These are phyloP conservation scores for Solen grandis DNA, from an alignment of 1,140 invertebrate genomes.

Conservation along the genomic window DNA sequence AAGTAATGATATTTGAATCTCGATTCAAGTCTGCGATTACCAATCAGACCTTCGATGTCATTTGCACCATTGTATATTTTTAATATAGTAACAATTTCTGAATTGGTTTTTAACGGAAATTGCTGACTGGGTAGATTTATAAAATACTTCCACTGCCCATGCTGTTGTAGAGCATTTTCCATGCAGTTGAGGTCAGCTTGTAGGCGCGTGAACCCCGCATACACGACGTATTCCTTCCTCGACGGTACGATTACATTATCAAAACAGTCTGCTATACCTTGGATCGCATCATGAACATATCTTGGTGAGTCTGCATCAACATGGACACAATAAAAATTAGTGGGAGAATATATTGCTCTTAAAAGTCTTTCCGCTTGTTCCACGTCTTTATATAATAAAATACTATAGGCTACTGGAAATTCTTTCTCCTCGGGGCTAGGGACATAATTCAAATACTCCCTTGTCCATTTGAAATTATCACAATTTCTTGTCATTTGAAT, in stretches of 20 bases:
- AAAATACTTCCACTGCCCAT: constrained; percentile 71
- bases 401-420: constrained; percentile 68
- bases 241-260: constrained; percentile 70
- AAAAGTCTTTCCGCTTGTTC: constrained; percentile 70
- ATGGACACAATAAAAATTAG: constrained; percentile 76
- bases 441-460: constrained; percentile 66
- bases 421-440: constrained; percentile 45
- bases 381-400: constrained; percentile 63
- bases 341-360: constrained; percentile 70
- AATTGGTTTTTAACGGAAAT: constrained; percentile 73
- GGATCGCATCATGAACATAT: constrained; percentile 57
- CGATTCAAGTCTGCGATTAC: constrained; percentile 22
- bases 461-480: constrained; percentile 62
- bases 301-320: constrained; percentile 66
- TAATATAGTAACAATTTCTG: constrained; percentile 68
- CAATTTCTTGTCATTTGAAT: constrained; percentile 31
- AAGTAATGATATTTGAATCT: constrained; percentile 21
- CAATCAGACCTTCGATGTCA: constrained; percentile 50
- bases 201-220: constrained; percentile 62
- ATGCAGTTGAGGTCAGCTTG: constrained; percentile 68
- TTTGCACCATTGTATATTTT: constrained; percentile 67
- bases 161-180: constrained; percentile 51
- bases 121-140: constrained; percentile 73
- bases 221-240: constrained; percentile 53
- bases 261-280: constrained; percentile 69